Evolutionary conservation across 2,113 vertebrate genomes (phyloP), one percentile per base, ranked within the genome.

Genomic region (Pseudorasbora parva): DNA sequence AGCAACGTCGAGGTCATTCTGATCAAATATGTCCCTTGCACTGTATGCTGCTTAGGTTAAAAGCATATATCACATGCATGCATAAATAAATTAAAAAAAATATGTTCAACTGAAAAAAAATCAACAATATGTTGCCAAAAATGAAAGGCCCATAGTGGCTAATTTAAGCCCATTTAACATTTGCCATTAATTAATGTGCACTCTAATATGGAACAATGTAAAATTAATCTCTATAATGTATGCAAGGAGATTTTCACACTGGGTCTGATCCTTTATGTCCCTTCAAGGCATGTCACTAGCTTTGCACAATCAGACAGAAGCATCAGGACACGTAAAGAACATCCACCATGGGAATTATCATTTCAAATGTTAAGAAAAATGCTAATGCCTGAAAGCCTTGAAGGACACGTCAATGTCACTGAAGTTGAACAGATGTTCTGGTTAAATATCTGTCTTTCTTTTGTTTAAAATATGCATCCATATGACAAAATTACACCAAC

Each of bases 361-460:
- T 30, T 47, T 62, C 12, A 78, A 15, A 78, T 73, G 45, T 47
- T 9, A 62, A 47, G 5, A 88, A 82, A 85, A 80, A 37, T 84
- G 82, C 87, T 88, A 74, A 84, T 78, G 45, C 85, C 7, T 30
- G 14, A 62, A n/a, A 12, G 47, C 33, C 74, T 45, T 84, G 10
- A 84, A 2, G 8, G 72, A 30, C 19, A 59, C 56, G 78, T 25
- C 15, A 80, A 79, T 57, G 80, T 54, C 78, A 68, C 23, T 78
- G 37, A 4, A 69, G 64, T 33, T 62, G 60, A 83, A 77, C 17
- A 25, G 56, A 78, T 25, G 17, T 23, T 37, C 7, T 73, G 30
- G 25, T 19, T 37, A 5, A 60, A 6, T 73, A 43, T 14, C 11
- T 47, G 19, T 41, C 71, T 47, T 6, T 74, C 12, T 74, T 6